These are phyloP conservation scores for Sceliomorpha sp. DNA, from an alignment of 2,888 invertebrate genomes.

Conservation along the genomic window DNA sequence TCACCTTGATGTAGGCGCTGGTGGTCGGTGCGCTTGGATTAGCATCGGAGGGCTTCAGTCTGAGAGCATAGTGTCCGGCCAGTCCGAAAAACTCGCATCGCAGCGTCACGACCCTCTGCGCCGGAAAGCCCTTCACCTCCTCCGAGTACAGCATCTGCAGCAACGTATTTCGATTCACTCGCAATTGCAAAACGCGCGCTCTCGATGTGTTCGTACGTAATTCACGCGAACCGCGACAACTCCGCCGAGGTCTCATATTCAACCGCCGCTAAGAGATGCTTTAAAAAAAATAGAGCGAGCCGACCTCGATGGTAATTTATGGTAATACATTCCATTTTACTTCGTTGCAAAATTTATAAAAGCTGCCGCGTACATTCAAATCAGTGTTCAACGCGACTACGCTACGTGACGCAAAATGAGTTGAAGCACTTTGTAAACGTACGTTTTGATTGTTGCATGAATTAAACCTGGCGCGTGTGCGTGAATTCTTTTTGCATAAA, in stretches of 20 bases:
- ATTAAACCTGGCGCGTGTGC: background rate
- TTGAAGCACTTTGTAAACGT: background rate
- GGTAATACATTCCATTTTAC: constrained; percentile 6
- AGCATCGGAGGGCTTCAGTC: constrained; percentile 85
- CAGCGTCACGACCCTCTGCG: constrained; percentile 84
- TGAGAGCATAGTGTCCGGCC: constrained; percentile 90
- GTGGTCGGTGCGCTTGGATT: constrained; percentile 85
- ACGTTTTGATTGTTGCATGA: constrained; percentile 1
- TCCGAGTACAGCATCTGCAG: constrained; percentile 87
- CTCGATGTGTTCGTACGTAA: background rate
- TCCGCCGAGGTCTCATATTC: background rate
- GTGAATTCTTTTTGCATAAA: too few species aligned
- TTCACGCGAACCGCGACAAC: background rate
- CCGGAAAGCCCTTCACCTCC: constrained; percentile 87
- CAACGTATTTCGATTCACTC: too few species aligned
- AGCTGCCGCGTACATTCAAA: background rate
- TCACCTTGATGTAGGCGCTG: constrained; percentile 86
- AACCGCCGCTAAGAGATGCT: constrained; percentile 3
- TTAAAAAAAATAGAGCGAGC: constrained; percentile 1
- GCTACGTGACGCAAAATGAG: background rate
- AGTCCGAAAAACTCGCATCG: constrained; percentile 91
- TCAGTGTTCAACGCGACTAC: background rate
- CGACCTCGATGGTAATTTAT: constrained; percentile 3
- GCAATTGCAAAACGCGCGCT: too few species aligned
- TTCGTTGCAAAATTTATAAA: constrained; percentile 2